Conservation (phyloP, 1,140 invertebrate species). For the Rhynchophorus ferrugineus region DNA sequence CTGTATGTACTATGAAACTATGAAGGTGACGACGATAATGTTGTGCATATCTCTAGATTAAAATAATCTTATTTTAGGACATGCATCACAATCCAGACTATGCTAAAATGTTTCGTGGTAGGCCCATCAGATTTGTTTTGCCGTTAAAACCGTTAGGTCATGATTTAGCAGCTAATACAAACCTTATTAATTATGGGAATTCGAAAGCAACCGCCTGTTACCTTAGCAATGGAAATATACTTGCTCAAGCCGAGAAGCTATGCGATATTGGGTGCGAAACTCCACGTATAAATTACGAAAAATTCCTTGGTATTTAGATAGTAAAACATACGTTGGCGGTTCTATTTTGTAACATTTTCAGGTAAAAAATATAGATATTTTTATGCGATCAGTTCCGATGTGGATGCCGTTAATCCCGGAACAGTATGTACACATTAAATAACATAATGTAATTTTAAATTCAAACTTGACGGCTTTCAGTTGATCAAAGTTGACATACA, state of each 20-base stretch:
- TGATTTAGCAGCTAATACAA: conserved; percentile 29
- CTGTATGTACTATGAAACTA: conserved; percentile 75
- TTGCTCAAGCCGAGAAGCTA: conserved; percentile 56
- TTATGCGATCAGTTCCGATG: conserved; percentile 82
- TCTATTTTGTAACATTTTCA: conserved; percentile 25
- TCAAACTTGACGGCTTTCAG: conserved; percentile 8
- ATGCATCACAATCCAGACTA: conserved; percentile 74
- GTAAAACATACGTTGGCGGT: not conserved
- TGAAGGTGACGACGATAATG: conserved; percentile 53
- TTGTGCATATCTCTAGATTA: not conserved
- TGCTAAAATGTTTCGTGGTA: conserved; percentile 66
- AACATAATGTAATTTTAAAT: conserved; percentile 8
- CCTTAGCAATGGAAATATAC: conserved; percentile 44
- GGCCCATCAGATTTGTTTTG: conserved; percentile 66
- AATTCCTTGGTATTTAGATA: conserved; percentile 48
- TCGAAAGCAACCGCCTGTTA: conserved; percentile 48
- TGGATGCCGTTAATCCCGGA: conserved; percentile 72
- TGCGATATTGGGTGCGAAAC: conserved; percentile 76
- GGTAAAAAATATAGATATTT: conserved; percentile 71
- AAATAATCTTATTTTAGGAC: conserved; percentile 43
- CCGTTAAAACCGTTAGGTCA: conserved; percentile 39
- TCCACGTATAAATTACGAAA: conserved; percentile 69
- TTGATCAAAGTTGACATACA: conserved; percentile 61
- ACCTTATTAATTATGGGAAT: conserved; percentile 45
- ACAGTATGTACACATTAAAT: conserved; percentile 51